Conservation (phyloP, 1,140 invertebrate species). For the Aphelinus atriplicis region DNA sequence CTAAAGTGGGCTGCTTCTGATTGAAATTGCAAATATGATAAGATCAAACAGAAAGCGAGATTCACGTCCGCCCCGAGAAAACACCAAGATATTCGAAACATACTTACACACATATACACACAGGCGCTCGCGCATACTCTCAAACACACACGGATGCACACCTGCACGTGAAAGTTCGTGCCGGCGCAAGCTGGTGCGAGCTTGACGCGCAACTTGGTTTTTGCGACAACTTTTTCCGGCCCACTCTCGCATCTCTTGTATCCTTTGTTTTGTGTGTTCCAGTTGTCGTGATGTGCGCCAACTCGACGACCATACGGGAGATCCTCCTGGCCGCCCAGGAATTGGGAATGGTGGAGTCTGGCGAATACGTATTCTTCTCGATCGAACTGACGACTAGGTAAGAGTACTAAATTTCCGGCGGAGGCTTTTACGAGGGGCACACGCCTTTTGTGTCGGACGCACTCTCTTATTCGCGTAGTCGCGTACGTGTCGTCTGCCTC, state of each 20-base stretch:
- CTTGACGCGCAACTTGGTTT: too few relatives aligned
- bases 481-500: too few relatives aligned
- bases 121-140: too few relatives aligned
- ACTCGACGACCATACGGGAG: slow-evolving; percentile 84
- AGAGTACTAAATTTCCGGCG: neutral
- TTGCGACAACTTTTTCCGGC: too few relatives aligned
- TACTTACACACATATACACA: too few relatives aligned
- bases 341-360: slow-evolving; percentile 91
- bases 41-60: neutral
- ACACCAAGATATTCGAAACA: neutral
- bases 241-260: too few relatives aligned
- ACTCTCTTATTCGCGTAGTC: too few relatives aligned
- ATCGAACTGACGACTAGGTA: slow-evolving; percentile 82
- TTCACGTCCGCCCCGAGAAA: neutral
- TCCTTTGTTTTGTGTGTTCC: slow-evolving; percentile 39
- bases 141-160: too few relatives aligned
- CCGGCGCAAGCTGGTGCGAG: too few relatives aligned
- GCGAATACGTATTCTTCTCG: slow-evolving; percentile 98
- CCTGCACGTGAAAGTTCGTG: too few relatives aligned
- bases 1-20: neutral
- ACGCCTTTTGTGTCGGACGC: too few relatives aligned
- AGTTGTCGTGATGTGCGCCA: slow-evolving; percentile 96
- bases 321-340: slow-evolving; percentile 91
- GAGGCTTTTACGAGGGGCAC: neutral
- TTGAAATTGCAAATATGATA: slow-evolving; percentile 10